These are phyloP conservation scores for Anniella stebbinsi DNA, from an alignment of 2,797 vertebrate genomes.

Conservation along the genomic window DNA sequence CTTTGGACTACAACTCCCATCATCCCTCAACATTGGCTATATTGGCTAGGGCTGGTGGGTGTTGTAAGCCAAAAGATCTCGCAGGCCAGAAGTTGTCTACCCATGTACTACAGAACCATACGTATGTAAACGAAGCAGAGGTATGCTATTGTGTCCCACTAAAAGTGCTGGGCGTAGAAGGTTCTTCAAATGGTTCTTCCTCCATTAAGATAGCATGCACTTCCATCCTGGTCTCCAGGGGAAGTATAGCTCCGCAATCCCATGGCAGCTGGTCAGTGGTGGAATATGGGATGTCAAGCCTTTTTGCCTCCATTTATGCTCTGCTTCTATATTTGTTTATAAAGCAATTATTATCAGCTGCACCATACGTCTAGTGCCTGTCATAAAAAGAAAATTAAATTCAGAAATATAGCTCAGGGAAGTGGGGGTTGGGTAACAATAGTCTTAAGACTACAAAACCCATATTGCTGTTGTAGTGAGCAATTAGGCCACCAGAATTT, in stretches of 20 bases:
- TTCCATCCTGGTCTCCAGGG: not conserved
- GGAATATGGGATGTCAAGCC: not conserved
- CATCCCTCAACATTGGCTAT: too few species aligned
- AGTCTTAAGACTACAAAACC: not conserved
- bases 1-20: too few species aligned
- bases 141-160: not conserved
- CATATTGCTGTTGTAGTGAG: not conserved
- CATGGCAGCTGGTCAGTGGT: not conserved
- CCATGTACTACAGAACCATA: not conserved
- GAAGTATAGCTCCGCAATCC: not conserved
- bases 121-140: not conserved
- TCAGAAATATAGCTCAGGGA: not conserved
- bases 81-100: too few species aligned
- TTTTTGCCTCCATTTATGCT: not conserved
- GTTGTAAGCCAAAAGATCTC: not conserved
- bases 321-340: not conserved
- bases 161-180: not conserved
- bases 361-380: not conserved
- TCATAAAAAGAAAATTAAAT: not conserved
- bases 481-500: not conserved
- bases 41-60: too few species aligned
- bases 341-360: not conserved
- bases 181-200: not conserved
- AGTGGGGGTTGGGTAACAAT: not conserved
- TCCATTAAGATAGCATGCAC: not conserved